phyloP scores from a whole-genome alignment of 2,888 invertebrate species.

The Drymonia ruficornis region DNA sequence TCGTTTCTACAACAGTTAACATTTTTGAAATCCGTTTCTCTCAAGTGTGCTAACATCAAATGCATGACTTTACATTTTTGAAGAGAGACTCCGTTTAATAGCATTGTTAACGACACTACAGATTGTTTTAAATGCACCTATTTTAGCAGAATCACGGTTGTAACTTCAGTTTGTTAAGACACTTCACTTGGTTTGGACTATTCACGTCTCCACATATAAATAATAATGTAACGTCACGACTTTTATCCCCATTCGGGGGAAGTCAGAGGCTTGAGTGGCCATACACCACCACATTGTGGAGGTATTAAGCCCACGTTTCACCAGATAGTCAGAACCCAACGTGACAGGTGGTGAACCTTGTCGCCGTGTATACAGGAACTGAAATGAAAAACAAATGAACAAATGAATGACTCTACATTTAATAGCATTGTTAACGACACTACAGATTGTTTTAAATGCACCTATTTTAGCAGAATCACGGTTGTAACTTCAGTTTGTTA shows the following conservation, averaged over 20 bases:
- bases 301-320: no score
- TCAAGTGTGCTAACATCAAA: background rate
- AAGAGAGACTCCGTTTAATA: no score
- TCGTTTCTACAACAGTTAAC: background rate
- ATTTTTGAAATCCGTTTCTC: constrained; percentile 2
- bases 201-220: no score
- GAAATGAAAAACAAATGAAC: no score
- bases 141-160: background rate
- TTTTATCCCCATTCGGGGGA: no score
- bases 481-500: background rate
- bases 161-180: background rate
- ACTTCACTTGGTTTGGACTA: background rate
- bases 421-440: background rate
- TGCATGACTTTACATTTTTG: background rate
- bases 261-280: no score
- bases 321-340: no score
- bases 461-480: background rate
- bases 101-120: background rate
- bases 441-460: background rate
- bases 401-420: background rate
- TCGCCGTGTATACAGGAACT: no score
- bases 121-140: background rate
- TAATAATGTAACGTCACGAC: no score
- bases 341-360: no score
- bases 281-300: no score